Evolutionary conservation across 1,140 invertebrate genomes (phyloP).

Genomic region (Panagrolaimus sp.): DNA sequence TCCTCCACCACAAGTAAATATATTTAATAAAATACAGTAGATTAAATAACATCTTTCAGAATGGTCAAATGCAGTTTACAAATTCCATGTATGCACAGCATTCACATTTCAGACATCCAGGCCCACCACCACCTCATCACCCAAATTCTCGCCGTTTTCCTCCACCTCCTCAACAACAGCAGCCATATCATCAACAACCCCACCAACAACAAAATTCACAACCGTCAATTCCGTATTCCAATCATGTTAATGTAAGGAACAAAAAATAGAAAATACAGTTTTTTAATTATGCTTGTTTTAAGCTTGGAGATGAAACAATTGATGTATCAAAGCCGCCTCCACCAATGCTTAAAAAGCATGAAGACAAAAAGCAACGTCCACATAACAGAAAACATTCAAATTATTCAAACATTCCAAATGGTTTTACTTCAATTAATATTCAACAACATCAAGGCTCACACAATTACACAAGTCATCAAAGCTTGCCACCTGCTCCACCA

Average conservation of each 20-base stretch:
- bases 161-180: too few species aligned
- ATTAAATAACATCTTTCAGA: too few species aligned
- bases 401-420: neutral
- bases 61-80: too few species aligned
- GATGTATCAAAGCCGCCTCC: conserved; percentile 10
- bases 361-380: neutral
- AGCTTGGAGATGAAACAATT: neutral
- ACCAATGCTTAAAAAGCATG: neutral
- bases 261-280: too few species aligned
- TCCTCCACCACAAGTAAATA: neutral
- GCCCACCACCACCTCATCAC: neutral
- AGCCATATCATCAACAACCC: too few species aligned
- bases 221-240: too few species aligned
- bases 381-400: neutral
- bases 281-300: neutral
- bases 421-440: neutral
- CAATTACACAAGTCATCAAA: neutral
- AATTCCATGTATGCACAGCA: too few species aligned
- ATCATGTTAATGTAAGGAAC: too few species aligned
- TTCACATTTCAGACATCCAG: too few species aligned
- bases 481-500: neutral
- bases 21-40: too few species aligned
- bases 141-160: too few species aligned
- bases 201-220: neutral
- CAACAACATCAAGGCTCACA: neutral